Conservation (phyloP, 2,888 invertebrate species). For the Drosophila histrio region DNA sequence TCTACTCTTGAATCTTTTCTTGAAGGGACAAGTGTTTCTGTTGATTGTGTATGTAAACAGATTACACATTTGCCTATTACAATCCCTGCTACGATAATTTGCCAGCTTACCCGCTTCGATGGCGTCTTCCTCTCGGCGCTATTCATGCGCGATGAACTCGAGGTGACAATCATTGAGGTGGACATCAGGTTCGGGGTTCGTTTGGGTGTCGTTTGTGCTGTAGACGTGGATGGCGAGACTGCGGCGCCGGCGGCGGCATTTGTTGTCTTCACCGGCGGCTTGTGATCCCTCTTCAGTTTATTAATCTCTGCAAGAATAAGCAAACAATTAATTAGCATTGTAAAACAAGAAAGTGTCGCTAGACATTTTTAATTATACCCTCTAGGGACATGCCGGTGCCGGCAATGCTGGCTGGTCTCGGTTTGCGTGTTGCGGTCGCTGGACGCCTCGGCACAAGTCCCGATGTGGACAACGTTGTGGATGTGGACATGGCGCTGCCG, state of each 20-base stretch:
- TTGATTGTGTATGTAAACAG: no score
- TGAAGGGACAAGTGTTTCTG: no score
- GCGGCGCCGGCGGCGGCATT: constrained; percentile 40
- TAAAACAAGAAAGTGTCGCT: no score
- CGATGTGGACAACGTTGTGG: constrained; percentile 87
- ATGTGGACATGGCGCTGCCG: constrained; percentile 93
- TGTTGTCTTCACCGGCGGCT: constrained; percentile 85
- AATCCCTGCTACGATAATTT: no score
- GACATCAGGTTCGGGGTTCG: constrained; percentile 82
- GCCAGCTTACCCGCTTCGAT: constrained; percentile 81
- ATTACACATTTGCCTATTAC: no score
- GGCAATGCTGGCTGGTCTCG: constrained; percentile 92
- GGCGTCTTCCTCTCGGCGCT: constrained; percentile 82
- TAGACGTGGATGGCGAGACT: constrained; percentile 72
- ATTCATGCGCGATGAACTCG: constrained; percentile 78
- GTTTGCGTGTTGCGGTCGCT: constrained; percentile 87
- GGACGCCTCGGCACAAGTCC: constrained; percentile 87
- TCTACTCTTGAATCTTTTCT: no score
- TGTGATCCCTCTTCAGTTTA: constrained; percentile 84
- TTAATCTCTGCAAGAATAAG: constrained; percentile 72
- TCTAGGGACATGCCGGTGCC: constrained; percentile 90
- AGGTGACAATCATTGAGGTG: constrained; percentile 82
- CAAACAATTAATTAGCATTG: neutral
- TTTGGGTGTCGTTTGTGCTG: constrained; percentile 84
- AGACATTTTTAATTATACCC: constrained; percentile 77